Conservation (phyloP, 2,113 vertebrate genomes). For the Salvelinus namaycush region DNA sequence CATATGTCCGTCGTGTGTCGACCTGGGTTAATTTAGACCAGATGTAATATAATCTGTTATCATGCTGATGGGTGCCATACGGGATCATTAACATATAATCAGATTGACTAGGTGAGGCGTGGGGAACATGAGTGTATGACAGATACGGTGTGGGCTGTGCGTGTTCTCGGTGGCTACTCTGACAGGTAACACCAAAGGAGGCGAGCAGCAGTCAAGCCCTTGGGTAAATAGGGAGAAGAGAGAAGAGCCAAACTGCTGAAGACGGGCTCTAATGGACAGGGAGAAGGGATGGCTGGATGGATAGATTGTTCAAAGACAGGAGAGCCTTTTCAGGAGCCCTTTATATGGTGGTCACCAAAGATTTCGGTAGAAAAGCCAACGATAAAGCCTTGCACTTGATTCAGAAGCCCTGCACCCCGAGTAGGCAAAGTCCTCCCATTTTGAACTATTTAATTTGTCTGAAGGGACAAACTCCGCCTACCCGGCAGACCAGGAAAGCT, state of each 20-base stretch:
- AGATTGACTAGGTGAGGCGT: background rate
- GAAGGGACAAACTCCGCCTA: too few species aligned
- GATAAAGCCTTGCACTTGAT: too few species aligned
- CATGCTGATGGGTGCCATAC: background rate
- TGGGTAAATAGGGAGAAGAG: background rate
- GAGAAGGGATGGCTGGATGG: slow-evolving; percentile 1
- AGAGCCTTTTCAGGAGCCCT: background rate
- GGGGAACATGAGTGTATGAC: background rate
- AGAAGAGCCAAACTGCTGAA: background rate
- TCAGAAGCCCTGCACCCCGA: too few species aligned
- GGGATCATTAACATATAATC: background rate
- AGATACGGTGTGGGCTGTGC: background rate
- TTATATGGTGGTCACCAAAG: too few species aligned
- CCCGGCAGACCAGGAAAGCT: too few species aligned
- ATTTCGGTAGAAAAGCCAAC: too few species aligned
- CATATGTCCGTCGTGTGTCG: too few species aligned
- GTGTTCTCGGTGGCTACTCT: background rate
- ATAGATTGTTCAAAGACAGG: background rate
- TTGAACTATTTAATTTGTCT: too few species aligned
- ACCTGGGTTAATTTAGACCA: background rate
- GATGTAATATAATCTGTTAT: background rate
- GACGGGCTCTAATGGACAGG: background rate
- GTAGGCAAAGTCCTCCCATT: too few species aligned
- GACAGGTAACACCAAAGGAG: background rate
- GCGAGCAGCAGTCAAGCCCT: background rate